phyloP scores from a whole-genome alignment of 2,888 invertebrate genomes.

The Conomelus anceps region DNA sequence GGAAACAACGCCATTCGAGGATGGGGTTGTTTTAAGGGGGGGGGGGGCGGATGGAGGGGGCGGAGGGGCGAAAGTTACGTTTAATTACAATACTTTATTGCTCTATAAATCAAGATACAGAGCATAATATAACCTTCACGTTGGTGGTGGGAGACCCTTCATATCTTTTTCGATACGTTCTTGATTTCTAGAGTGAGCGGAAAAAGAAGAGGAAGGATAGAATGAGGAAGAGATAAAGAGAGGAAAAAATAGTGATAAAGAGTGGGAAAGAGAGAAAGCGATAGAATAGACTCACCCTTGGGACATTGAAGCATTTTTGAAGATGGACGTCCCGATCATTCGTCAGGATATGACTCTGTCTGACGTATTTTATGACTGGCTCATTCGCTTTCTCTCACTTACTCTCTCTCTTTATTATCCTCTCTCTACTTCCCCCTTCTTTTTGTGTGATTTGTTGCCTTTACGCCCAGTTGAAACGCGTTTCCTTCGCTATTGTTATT shows the following conservation, averaged over 20 bases:
- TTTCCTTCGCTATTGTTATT: background rate
- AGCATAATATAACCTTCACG: conserved; percentile 34
- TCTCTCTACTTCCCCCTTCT: background rate
- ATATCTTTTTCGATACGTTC: background rate
- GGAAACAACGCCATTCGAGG: background rate
- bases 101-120: conserved; percentile 59
- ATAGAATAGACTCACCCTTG: background rate
- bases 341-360: background rate
- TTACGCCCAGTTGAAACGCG: background rate
- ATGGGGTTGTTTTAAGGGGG: conserved; percentile 13
- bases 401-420: background rate
- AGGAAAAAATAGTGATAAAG: background rate
- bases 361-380: conserved; percentile 28
- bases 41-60: conserved; percentile 21
- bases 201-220: too few relatives aligned
- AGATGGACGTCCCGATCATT: conserved; percentile 27
- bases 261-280: too few relatives aligned
- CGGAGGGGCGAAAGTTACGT: conserved; percentile 42
- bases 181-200: background rate
- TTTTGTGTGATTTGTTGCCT: background rate
- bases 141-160: background rate
- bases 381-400: conserved; percentile 22
- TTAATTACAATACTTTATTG: conserved; percentile 76
- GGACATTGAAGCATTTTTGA: conserved; percentile 36
- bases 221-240: too few relatives aligned